Base-by-base conservation (phyloP, 2,113 vertebrate species). In the Psittacus erithacus region DNA sequence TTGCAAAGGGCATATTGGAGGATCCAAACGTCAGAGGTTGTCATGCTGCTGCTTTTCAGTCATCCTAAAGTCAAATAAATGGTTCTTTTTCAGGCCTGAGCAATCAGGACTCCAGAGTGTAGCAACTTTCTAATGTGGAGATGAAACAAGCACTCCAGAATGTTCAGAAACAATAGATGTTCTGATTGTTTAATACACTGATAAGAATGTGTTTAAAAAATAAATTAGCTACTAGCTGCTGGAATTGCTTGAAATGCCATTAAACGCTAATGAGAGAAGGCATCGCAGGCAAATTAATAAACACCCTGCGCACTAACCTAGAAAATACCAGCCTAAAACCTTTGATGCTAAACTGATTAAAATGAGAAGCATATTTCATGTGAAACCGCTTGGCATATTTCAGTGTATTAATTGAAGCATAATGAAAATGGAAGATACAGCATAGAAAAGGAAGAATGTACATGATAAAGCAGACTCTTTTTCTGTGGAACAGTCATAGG, bases 231-330 rank as follows among this genome's bases (percentile, higher is more conserved):
- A 35, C 83, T 81, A 50, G 69, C 71, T 96, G 70, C 53, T 92
- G 67, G 78, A 68, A 89, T 95, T 93, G 81, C 92, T 95, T 93
- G 93, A 97, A 97, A 96, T 97, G 55, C 86, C 95, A 97, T 97
- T 97, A 97, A 97, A 94, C 77, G 11, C 94, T 97, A 96, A 97
- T 96, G 92, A 97, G 76, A 95, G 86, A 69, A 95, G 94, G 52
- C 73, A 93, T 95, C 90, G 75, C 86, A 97, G 92, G 89, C 95
- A 97, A 95, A 96, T 97, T 97, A 96, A 97, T 97, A 96, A 97
- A 97, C 96, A 95, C 69, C 86, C 93, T 88, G 60, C 5, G 16
- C 82, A 52, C 67, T 89, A 95, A 95, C 60, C 82, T 94, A 97
- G 82, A 97, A 97, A 95, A 95, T 59, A 84, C 39, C 68, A 95